Conservation (phyloP, 2,113 vertebrate species). For the Pomatorhinus ruficollis region DNA sequence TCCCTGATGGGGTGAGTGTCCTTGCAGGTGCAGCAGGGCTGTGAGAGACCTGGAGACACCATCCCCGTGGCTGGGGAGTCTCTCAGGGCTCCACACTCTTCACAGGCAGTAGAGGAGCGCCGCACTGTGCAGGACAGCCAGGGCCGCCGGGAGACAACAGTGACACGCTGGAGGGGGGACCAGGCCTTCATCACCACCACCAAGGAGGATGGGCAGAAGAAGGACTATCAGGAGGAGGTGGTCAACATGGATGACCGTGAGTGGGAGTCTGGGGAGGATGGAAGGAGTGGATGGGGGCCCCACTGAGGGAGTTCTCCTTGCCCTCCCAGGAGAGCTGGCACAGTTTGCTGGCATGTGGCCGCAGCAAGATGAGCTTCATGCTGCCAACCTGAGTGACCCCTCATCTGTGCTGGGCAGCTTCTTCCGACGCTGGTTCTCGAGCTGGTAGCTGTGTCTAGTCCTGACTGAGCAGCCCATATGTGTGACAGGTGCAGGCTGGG, state of each 20-base stretch:
- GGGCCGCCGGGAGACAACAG: slow-evolving; percentile 79
- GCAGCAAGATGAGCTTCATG: not conserved
- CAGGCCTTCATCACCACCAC: not conserved
- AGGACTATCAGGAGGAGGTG: not conserved
- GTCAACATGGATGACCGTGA: slow-evolving; percentile 36
- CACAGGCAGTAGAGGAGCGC: slow-evolving; percentile 83
- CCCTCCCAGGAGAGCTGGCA: not conserved
- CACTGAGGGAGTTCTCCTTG: not conserved
- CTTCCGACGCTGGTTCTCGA: slow-evolving; percentile 67
- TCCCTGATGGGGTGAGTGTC: slow-evolving; percentile 86
- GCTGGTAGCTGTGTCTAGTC: slow-evolving; percentile 29
- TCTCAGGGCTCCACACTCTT: not conserved
- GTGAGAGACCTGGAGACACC: rapidly evolving
- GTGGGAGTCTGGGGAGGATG: not conserved
- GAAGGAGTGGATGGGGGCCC: rapidly evolving
- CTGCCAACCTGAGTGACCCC: not conserved
- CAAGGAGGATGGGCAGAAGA: not conserved
- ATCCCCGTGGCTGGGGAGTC: rapidly evolving
- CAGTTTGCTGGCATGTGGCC: not conserved
- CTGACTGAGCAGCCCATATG: not conserved
- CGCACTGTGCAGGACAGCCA: slow-evolving; percentile 84
- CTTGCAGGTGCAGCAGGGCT: not conserved
- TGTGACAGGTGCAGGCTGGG: not conserved
- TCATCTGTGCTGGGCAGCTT: slow-evolving; percentile 57
- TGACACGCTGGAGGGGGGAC: slow-evolving; percentile 73